phyloP scores from a whole-genome alignment of 2,113 vertebrate genomes.

The Copsychus sechellarum region DNA sequence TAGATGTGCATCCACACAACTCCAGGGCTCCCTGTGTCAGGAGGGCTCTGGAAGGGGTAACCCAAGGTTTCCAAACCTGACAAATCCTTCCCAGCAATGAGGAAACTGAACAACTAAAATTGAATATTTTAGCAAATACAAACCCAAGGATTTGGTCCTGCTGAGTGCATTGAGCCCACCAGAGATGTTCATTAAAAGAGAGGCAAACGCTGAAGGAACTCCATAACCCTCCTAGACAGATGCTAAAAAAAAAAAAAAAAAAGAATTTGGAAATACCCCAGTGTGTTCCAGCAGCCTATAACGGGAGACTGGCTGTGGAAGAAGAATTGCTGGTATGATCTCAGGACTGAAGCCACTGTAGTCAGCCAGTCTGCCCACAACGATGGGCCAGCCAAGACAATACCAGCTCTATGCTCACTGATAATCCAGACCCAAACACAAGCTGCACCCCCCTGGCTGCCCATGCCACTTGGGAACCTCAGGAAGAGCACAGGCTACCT shows the following conservation, averaged over 20 bases:
- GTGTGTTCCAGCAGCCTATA: conserved; percentile 47
- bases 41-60: neutral
- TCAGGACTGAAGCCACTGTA: conserved; percentile 65
- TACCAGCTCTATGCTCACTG: conserved; percentile 28
- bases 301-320: conserved; percentile 48
- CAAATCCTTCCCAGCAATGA: neutral
- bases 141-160: neutral
- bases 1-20: neutral
- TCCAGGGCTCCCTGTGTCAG: neutral
- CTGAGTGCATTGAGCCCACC: neutral
- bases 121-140: neutral
- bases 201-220: conserved; percentile 11
- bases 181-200: neutral
- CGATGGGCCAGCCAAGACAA: conserved; percentile 55
- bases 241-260: neutral
- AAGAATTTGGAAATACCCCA: conserved; percentile 52
- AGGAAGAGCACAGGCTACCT: neutral
- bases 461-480: neutral
- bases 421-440: conserved; percentile 28
- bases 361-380: conserved; percentile 70
- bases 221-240: conserved; percentile 28
- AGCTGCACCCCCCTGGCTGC: neutral
- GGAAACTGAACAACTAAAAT: neutral
- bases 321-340: conserved; percentile 69
- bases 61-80: neutral